Base-by-base conservation (phyloP, 2,888 invertebrate species). In the Geotrupes spiniger region DNA sequence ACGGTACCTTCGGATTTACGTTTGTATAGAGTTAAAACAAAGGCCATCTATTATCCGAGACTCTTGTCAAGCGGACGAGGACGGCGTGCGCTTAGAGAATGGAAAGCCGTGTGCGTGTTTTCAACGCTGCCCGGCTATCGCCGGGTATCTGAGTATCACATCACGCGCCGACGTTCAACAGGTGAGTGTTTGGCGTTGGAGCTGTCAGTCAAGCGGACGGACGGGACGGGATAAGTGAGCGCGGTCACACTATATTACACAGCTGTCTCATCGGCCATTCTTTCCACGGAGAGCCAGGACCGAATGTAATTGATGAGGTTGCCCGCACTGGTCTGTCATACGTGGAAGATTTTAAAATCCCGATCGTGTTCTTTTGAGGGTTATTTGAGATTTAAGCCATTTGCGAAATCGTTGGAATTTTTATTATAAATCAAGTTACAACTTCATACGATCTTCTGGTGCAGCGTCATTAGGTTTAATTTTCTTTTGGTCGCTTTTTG, bases 1-100 rank as follows among this genome's bases (percentile, higher is more conserved):
- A 57, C 53, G 50, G 52, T 52, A 49, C 49, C 52, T 46, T 39
- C 42, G 42, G 49, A 51, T 51, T 56, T 53, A 48, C 53, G 53
- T 56, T 53, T 42, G 41, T 54, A 42, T 46, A 46, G 42, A 49
- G 49, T 56, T 53, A 43, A 48, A 50, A 42, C 49, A 33, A 33
- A 33, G 33, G 33, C 33, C 33, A 33, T 15, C 33, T 33, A 33
- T 33, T 33, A 33, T 33, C 14, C 15, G n/a, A 33, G n/a, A 21
- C 4, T 4, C 21, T 21, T 21, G 33, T 33, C 33, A 33, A 33
- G 10, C 15, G n/a, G 15, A 14, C 14, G 33, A 12, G 14, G 33
- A 8, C 14, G 14, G 33, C 12, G 33, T 33, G 33, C 12, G 15
- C 9, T 29, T 29, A 29, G 12, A 6, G 29, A 29, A 29, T 33